Conservation (phyloP, 2,113 vertebrate genomes). For the Bufo gargarizans region DNA sequence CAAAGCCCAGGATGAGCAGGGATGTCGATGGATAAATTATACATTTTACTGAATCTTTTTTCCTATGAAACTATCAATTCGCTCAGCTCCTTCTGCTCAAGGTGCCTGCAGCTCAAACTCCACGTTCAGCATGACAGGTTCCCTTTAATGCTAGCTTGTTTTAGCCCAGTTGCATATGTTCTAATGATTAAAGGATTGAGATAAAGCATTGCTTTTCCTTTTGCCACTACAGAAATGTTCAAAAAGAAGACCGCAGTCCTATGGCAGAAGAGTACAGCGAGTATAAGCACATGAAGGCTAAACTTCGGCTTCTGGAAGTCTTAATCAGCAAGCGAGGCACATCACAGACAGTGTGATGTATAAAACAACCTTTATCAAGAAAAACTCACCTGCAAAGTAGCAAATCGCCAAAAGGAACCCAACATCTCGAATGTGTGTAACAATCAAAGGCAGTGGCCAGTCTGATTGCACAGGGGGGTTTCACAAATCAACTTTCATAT, state of each 20-base stretch:
- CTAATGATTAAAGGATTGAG: background rate
- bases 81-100: too few relatives aligned
- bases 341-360: conserved; percentile 72
- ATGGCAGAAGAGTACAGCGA: conserved; percentile 91
- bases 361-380: conserved; percentile 47
- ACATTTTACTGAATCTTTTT: too few relatives aligned
- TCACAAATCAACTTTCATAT: background rate
- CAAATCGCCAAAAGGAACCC: conserved; percentile 53
- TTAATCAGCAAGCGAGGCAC: conserved; percentile 96
- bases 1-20: too few relatives aligned
- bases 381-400: conserved; percentile 33
- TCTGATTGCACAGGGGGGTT: background rate
- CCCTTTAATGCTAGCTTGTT: background rate
- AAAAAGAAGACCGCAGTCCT: conserved; percentile 93
- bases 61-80: too few relatives aligned
- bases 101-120: too few relatives aligned
- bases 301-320: conserved; percentile 91
- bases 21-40: too few relatives aligned
- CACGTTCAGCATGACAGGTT: too few relatives aligned
- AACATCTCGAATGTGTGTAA: background rate
- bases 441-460: background rate
- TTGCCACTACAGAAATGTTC: conserved; percentile 79
- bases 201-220: background rate
- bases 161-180: background rate
- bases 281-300: conserved; percentile 97